These are phyloP conservation scores for Tyrannus savana DNA, from an alignment of 2,113 vertebrate genomes.

Conservation along the genomic window DNA sequence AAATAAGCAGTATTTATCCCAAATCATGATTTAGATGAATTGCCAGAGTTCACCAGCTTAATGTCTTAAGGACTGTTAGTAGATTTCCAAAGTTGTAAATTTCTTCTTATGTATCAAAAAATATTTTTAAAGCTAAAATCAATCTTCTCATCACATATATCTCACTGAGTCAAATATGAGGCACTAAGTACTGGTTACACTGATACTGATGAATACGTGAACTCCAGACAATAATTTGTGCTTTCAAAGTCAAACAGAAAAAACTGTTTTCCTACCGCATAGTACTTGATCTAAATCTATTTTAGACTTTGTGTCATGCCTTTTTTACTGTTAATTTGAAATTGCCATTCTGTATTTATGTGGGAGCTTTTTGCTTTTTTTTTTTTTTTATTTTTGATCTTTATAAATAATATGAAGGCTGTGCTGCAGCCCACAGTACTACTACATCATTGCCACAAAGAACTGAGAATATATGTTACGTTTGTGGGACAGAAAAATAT, in stretches of 20 bases:
- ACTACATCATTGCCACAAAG: not conserved
- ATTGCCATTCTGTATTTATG: not conserved
- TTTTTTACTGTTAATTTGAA: not conserved
- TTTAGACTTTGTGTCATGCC: not conserved
- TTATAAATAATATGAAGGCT: not conserved
- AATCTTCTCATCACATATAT: not conserved
- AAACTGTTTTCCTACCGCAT: not conserved
- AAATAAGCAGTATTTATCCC: not conserved
- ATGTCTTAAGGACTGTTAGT: not conserved
- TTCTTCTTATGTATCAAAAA: not conserved
- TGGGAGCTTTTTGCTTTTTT: accelerated
- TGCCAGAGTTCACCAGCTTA: not conserved
- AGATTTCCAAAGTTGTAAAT: not conserved
- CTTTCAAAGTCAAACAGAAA: not conserved
- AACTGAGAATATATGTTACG: not conserved
- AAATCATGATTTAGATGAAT: not conserved
- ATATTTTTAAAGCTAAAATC: not conserved
- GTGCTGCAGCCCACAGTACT: not conserved
- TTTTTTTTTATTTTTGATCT: not conserved
- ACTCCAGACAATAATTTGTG: not conserved
- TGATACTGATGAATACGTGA: not conserved
- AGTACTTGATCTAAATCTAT: not conserved
- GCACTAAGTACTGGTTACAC: not conserved
- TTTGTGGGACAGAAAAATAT: not conserved
- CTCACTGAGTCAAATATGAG: not conserved